Evolutionary conservation across 2,113 vertebrate genomes (phyloP), one percentile per base, ranked within the genome.

Genomic region (Rhea pennata): DNA sequence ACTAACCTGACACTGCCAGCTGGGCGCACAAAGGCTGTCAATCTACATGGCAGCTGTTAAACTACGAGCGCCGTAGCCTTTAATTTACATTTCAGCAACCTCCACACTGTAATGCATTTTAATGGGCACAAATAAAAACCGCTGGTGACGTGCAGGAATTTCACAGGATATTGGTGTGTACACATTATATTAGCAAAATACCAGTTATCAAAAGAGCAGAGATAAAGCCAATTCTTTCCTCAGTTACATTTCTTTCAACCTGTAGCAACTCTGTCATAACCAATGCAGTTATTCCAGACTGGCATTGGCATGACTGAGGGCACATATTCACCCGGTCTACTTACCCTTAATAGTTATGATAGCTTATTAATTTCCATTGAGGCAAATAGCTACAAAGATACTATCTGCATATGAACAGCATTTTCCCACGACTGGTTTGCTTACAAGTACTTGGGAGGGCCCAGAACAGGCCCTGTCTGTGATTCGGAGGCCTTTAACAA

Each of bases 1-100:
- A 98, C 98, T 98, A 98, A 98, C 98, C 98, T 98, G 98, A 98
- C 97, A 84, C 97, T 97, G 98, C 98, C 98, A 98, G 98, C 98
- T 99, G 98, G 98, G 98, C 81, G 75, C 84, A 78, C 96, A 97
- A 96, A 97, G 95, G 96, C 97, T 97, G 98, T 97, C 97, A 92
- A 92, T 98, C 96, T 98, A 90, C 87, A 95, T 98, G 98, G 98
- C 98, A 98, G 98, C 97, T 97, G 93, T 96, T 96, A 97, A 97
- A 96, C 93, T 96, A 94, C 81, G 40, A 93, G 94, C 21, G 80
- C 97, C 72, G 61, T 86, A 92, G 84, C 83, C 90, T 86, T 87
- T 94, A 89, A 96, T 96, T 95, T 93, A 95, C 86, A 95, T 97
- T 96, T 98, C 85, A 88, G 96, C 95, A 96, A 79, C 84, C 80